A percentile compares a stretch with the other conserved stretches of the same genome.
These are phyloP conservation scores for Geotrypetes seraphini DNA, from an alignment of 2,797 vertebrate species.

Conservation along the genomic window DNA sequence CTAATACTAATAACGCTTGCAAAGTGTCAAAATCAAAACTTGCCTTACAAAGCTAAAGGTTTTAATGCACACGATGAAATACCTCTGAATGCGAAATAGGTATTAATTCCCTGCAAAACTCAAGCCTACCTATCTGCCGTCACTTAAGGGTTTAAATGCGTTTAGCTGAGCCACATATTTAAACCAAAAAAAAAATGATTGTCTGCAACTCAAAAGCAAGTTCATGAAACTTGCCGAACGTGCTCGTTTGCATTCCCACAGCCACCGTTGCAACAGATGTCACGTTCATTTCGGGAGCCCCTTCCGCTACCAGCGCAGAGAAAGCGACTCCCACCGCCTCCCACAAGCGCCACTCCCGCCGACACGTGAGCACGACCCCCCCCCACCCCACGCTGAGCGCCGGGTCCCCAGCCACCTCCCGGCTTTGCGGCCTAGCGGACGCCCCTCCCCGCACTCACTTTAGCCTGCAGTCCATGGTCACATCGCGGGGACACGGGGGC, in stretches of 20 bases:
- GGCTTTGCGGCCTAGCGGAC: slow-evolving; percentile 28
- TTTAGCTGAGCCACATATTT: not conserved
- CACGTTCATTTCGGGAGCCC: not conserved
- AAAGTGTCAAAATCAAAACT: no score
- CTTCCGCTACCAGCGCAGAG: not conserved
- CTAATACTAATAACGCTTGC: no score
- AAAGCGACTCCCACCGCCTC: not conserved
- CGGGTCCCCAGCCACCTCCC: not conserved
- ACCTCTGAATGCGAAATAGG: no score
- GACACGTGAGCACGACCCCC: not conserved
- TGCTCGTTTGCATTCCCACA: not conserved
- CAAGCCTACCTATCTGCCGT: not conserved
- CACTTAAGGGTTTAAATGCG: no score
- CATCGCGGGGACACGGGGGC: slow-evolving; percentile 56
- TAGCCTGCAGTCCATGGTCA: slow-evolving; percentile 83
- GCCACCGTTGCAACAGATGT: not conserved
- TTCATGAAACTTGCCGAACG: no score
- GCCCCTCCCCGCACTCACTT: slow-evolving; percentile 56
- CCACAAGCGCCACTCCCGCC: not conserved
- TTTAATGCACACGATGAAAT: no score
- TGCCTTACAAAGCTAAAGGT: no score
- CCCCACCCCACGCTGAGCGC: not conserved
- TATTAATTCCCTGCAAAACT: accelerated
- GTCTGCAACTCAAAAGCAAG: no score
- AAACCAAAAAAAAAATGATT: no score